Percentiles rank a stretch among this genome's conserved stretches.
Conservation (phyloP, 2,888 invertebrate species). For the Carterocephalus palaemon region DNA sequence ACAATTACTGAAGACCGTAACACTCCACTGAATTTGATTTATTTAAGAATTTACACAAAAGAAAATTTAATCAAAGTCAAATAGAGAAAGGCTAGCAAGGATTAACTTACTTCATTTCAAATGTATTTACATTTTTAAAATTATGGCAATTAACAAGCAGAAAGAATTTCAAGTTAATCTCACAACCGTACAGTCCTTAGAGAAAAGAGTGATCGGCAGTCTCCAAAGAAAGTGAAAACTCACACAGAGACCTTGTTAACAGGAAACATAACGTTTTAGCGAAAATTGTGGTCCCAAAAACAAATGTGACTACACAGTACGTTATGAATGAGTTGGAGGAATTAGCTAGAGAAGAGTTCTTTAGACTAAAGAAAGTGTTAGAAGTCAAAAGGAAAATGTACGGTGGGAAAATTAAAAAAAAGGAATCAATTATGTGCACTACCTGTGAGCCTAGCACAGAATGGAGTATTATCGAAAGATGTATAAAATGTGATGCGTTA, state of each 20-base stretch:
- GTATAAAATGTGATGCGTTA: constrained; percentile 29
- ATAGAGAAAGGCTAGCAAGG: no score
- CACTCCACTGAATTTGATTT: no score
- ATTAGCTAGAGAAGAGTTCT: constrained; percentile 43
- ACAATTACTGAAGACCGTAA: no score
- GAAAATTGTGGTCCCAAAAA: constrained; percentile 44
- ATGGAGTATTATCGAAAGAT: constrained; percentile 23
- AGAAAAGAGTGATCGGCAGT: constrained; percentile 37
- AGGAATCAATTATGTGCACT: constrained; percentile 9
- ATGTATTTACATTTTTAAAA: no score
- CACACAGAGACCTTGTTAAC: constrained; percentile 33
- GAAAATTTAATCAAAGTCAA: no score
- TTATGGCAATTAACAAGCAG: no score
- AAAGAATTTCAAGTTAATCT: no score
- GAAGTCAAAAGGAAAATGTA: constrained; percentile 35
- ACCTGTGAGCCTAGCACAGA: constrained; percentile 5
- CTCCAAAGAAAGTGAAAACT: constrained; percentile 8
- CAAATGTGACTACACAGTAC: constrained; percentile 37
- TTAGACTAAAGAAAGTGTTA: constrained; percentile 41
- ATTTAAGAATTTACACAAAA: no score
- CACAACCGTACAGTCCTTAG: constrained; percentile 45
- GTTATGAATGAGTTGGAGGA: constrained; percentile 43
- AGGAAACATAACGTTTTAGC: constrained; percentile 45
- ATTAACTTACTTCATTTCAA: no score
- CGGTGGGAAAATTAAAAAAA: constrained; percentile 21